These are phyloP conservation scores for Drosophila longiperda DNA, from an alignment of 2,888 invertebrate species.

Conservation along the genomic window DNA sequence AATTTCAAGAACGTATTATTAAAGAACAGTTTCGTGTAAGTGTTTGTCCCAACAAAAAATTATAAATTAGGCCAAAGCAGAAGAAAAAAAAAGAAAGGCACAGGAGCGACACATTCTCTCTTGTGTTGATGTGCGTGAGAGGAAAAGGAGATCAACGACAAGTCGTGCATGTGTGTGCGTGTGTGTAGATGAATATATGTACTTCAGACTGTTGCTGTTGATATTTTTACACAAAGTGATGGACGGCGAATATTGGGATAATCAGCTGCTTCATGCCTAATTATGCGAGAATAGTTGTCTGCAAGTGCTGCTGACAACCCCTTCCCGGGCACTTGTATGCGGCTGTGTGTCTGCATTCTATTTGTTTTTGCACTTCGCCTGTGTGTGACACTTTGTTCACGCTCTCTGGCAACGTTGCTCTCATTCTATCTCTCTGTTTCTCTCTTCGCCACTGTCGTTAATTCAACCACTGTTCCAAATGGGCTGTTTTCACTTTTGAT, in stretches of 20 bases:
- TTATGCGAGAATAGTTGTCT: slow-evolving; percentile 47
- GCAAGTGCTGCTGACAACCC: slow-evolving; percentile 33
- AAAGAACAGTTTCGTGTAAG: slow-evolving; percentile 51
- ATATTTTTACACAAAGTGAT: slow-evolving; percentile 34
- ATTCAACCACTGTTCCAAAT: slow-evolving; percentile 61
- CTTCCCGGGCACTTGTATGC: slow-evolving; percentile 23
- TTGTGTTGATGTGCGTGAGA: slow-evolving; percentile 51
- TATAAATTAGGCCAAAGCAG: slow-evolving; percentile 19
- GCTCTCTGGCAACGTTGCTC: slow-evolving; percentile 38
- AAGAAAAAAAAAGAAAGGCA: slow-evolving; percentile 46
- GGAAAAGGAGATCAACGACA: slow-evolving; percentile 11
- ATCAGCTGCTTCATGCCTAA: slow-evolving; percentile 53
- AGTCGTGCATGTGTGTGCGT: slow-evolving; percentile 13
- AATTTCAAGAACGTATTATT: slow-evolving; percentile 31
- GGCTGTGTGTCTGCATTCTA: slow-evolving; percentile 40
- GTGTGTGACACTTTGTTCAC: slow-evolving; percentile 32
- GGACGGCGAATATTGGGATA: slow-evolving; percentile 24
- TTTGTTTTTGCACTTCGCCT: slow-evolving; percentile 55
- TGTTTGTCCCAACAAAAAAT: slow-evolving; percentile 13
- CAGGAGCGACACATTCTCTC: slow-evolving; percentile 47
- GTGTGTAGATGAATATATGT: slow-evolving; percentile 1
- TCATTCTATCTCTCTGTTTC: slow-evolving; percentile 13
- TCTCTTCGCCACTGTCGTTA: slow-evolving; percentile 20
- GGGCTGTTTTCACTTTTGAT: slow-evolving; percentile 65
- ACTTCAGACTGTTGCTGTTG: slow-evolving; percentile 30